phyloP scores from a whole-genome alignment of 1,140 invertebrate species.

The Apocrypta bakeri region DNA sequence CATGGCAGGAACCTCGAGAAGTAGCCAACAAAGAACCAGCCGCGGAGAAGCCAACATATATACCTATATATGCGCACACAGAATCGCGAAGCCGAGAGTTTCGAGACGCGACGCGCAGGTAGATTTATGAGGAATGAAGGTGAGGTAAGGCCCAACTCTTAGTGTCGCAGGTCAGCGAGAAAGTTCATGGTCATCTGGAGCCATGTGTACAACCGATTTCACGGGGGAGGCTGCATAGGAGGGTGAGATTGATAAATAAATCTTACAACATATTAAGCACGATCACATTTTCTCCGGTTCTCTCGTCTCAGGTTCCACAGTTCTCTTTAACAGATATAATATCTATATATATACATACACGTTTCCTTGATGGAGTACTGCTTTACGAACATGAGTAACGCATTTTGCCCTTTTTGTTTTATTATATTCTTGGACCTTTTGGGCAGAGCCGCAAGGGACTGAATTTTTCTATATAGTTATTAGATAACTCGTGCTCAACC shows the following conservation, averaged over 20 bases:
- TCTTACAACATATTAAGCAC: background rate
- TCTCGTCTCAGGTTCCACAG: background rate
- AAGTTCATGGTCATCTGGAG: slow-evolving; percentile 69
- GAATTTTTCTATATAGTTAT: too few relatives aligned
- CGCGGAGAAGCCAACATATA: slow-evolving; percentile 21
- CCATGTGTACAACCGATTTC: slow-evolving; percentile 54
- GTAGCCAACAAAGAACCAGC: slow-evolving; percentile 17
- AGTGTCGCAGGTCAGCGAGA: slow-evolving; percentile 70
- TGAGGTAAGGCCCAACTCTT: slow-evolving; percentile 51
- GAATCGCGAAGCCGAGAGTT: slow-evolving; percentile 50
- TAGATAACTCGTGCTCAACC: too few relatives aligned
- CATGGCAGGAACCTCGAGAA: background rate
- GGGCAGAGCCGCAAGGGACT: too few relatives aligned
- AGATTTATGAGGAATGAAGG: slow-evolving; percentile 69
- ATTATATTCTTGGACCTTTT: too few relatives aligned
- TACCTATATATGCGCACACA: slow-evolving; percentile 58
- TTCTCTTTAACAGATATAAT: background rate
- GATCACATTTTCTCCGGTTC: background rate
- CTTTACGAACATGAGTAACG: too few relatives aligned
- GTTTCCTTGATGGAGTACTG: too few relatives aligned
- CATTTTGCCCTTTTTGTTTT: too few relatives aligned
- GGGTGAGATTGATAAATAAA: background rate
- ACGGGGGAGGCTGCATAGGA: slow-evolving; percentile 16
- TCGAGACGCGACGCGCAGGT: slow-evolving; percentile 66
- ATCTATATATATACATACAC: too few relatives aligned